Evolutionary conservation across 2,113 vertebrate genomes (phyloP).

Genomic region (Neogobius melanostomus): DNA sequence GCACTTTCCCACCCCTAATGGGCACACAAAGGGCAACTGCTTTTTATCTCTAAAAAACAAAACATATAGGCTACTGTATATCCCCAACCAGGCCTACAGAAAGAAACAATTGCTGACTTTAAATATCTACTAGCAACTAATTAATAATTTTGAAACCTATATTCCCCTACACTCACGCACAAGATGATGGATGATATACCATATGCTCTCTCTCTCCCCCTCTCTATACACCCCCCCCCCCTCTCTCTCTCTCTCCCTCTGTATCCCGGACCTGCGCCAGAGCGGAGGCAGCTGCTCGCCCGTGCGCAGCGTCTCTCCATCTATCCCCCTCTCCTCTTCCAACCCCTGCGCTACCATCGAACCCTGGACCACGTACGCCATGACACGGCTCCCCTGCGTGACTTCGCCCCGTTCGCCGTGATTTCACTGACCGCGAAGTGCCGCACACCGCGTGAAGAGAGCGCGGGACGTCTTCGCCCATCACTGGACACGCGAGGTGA

Average conservation of each 20-base stretch:
- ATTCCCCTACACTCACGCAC: no score
- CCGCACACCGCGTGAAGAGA: background rate
- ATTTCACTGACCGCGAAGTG: constrained; percentile 40
- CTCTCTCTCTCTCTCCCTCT: constrained; percentile 36
- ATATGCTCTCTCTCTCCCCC: background rate
- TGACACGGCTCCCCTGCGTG: background rate
- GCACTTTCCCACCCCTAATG: no score
- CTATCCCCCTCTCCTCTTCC: background rate
- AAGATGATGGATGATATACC: background rate
- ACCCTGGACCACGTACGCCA: background rate
- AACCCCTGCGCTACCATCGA: background rate
- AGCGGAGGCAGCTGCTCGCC: constrained; percentile 75
- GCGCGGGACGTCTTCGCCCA: constrained; percentile 47
- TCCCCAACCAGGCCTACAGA: no score
- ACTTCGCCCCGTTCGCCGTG: background rate
- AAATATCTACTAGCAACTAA: no score
- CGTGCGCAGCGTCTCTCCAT: constrained; percentile 46
- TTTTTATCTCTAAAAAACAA: no score
- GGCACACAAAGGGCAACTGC: no score
- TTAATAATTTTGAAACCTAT: no score
- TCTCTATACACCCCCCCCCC: background rate
- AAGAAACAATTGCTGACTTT: no score
- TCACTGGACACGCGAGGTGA: constrained; percentile 43
- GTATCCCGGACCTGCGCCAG: constrained; percentile 78
- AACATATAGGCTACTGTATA: no score